These are phyloP conservation scores for Parambassis ranga DNA, from an alignment of 2,797 vertebrate genomes.

Conservation along the genomic window DNA sequence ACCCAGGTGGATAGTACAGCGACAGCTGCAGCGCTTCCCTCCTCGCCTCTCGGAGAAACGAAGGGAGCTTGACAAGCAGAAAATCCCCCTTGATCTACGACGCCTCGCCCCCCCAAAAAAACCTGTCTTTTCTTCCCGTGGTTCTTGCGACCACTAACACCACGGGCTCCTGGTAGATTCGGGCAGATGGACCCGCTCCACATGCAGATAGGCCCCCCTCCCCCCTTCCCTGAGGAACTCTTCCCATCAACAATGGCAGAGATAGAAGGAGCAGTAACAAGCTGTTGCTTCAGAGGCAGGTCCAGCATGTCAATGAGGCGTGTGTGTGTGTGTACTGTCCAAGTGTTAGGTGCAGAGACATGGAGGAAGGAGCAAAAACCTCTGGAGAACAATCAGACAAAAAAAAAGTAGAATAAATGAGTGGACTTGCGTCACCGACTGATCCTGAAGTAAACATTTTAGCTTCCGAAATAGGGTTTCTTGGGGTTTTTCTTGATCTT, in stretches of 20 bases:
- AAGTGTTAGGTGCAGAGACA: neutral
- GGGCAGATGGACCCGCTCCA: slow-evolving; percentile 62
- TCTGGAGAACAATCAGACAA: neutral
- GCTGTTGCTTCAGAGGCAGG: slow-evolving; percentile 12
- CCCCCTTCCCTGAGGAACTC: slow-evolving; percentile 40
- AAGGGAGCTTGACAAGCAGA: slow-evolving; percentile 69
- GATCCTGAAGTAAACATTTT: slow-evolving; percentile 20
- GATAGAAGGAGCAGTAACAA: slow-evolving; percentile 19
- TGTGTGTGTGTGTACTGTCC: neutral
- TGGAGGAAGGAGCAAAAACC: neutral
- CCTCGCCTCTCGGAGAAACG: slow-evolving; percentile 46
- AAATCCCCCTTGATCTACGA: slow-evolving; percentile 65
- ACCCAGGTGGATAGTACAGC: slow-evolving; percentile 67
- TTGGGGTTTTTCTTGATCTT: slow-evolving; percentile 24
- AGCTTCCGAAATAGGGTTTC: neutral
- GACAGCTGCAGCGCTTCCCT: slow-evolving; percentile 72
- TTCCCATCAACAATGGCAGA: slow-evolving; percentile 67
- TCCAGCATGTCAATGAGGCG: neutral
- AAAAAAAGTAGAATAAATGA: neutral
- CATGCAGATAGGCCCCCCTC: slow-evolving; percentile 62
- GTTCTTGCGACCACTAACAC: neutral
- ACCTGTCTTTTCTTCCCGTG: neutral
- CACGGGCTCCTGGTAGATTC: neutral
- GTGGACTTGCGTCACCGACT: neutral
- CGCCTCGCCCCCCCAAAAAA: neutral